phyloP scores from a whole-genome alignment of 2,888 invertebrate genomes.

The Pandemis corylana region DNA sequence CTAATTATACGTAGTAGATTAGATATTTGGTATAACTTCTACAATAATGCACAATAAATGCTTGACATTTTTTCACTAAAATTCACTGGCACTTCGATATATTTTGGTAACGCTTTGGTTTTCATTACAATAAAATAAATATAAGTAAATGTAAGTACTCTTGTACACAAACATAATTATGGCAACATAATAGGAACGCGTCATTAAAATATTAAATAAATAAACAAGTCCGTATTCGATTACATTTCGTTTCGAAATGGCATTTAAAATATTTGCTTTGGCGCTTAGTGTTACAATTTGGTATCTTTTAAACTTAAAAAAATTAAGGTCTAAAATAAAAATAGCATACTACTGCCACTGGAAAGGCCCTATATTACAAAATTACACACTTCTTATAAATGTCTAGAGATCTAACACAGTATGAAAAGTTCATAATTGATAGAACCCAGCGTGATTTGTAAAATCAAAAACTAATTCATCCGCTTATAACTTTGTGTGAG shows the following conservation, averaged over 20 bases:
- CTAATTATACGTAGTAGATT: no score
- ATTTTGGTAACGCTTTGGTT: conserved; percentile 33
- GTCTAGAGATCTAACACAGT: neutral
- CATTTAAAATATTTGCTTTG: conserved; percentile 21
- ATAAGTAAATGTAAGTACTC: neutral
- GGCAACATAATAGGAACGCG: conserved; percentile 54
- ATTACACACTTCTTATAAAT: no score
- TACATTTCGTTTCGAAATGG: conserved; percentile 17
- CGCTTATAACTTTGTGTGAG: no score
- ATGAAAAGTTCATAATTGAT: neutral
- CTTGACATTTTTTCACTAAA: neutral
- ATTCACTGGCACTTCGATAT: conserved; percentile 18
- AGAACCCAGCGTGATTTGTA: no score
- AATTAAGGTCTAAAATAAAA: no score
- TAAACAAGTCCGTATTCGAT: conserved; percentile 30
- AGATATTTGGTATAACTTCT: neutral
- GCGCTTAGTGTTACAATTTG: neutral
- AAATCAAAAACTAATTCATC: no score
- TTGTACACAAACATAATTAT: conserved; percentile 44
- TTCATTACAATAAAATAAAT: conserved; percentile 31
- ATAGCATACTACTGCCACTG: no score
- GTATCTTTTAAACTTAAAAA: neutral
- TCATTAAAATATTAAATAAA: conserved; percentile 31
- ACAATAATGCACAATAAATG: conserved; percentile 2
- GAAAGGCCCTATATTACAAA: neutral